phyloP scores from a whole-genome alignment of 2,113 vertebrate species.

The Sylvia atricapilla region DNA sequence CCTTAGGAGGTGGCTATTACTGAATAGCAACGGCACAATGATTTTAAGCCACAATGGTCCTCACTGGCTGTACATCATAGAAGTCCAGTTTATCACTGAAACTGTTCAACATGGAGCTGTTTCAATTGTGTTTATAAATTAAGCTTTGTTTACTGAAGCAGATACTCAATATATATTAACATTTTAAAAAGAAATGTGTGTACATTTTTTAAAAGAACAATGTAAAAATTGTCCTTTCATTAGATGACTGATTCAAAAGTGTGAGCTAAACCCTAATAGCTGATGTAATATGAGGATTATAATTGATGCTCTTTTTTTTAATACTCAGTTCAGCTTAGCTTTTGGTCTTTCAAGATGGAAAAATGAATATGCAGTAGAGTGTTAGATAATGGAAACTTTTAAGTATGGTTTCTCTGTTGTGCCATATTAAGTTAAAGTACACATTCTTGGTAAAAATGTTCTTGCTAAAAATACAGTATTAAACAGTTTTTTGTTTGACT shows the following conservation, averaged over 20 bases:
- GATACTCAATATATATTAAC: constrained; percentile 72
- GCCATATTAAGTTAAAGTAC: constrained; percentile 83
- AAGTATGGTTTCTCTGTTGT: constrained; percentile 81
- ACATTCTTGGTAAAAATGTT: constrained; percentile 84
- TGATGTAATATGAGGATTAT: constrained; percentile 67
- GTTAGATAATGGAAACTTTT: constrained; percentile 76
- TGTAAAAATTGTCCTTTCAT: constrained; percentile 74
- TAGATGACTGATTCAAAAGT: constrained; percentile 70
- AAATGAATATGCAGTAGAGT: constrained; percentile 75
- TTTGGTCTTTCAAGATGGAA: constrained; percentile 76
- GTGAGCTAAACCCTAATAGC: constrained; percentile 64
- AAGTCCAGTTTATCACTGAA: constrained; percentile 72
- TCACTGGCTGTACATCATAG: constrained; percentile 69
- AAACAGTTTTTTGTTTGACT: constrained; percentile 84
- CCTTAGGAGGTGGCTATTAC: constrained; percentile 68
- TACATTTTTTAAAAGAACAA: constrained; percentile 77
- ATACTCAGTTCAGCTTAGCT: constrained; percentile 73
- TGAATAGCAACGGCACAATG: constrained; percentile 73
- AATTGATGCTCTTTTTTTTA: constrained; percentile 68
- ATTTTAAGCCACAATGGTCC: constrained; percentile 63
- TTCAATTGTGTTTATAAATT: constrained; percentile 77
- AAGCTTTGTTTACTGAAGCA: constrained; percentile 73
- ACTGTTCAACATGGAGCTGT: constrained; percentile 72
- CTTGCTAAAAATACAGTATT: constrained; percentile 84
- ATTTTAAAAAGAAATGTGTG: constrained; percentile 73